phyloP scores from a whole-genome alignment of 2,113 vertebrate genomes.

The Saccopteryx leptura region DNA sequence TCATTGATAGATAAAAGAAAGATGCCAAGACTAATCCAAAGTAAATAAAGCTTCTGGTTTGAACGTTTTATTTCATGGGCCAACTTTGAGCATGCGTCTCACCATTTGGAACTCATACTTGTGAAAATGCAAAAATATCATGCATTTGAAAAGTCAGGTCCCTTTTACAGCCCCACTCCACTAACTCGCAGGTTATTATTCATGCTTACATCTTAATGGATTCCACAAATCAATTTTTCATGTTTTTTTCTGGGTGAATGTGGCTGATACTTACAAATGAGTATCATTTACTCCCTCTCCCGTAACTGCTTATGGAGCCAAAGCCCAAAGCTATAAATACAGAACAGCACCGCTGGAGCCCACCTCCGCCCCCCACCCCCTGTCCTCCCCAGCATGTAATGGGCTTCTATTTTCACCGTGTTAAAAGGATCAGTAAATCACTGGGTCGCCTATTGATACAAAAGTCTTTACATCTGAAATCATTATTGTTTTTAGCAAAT shows the following conservation, averaged over 20 bases:
- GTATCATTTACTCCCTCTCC: slow-evolving; percentile 61
- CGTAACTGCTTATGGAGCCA: slow-evolving; percentile 20
- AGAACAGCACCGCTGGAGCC: background rate
- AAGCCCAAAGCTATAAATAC: slow-evolving; percentile 74
- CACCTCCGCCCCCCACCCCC: background rate
- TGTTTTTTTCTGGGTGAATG: slow-evolving; percentile 72
- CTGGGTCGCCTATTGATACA: slow-evolving; percentile 72
- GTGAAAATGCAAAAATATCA: slow-evolving; percentile 71
- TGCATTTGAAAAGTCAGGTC: slow-evolving; percentile 68
- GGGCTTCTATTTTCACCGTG: slow-evolving; percentile 69
- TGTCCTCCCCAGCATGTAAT: slow-evolving; percentile 54
- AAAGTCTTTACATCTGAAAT: slow-evolving; percentile 84
- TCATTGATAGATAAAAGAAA: slow-evolving; percentile 55
- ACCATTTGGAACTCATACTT: slow-evolving; percentile 64
- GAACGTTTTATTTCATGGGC: slow-evolving; percentile 59
- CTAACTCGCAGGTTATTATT: slow-evolving; percentile 67
- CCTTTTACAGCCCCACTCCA: slow-evolving; percentile 59
- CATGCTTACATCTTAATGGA: slow-evolving; percentile 74
- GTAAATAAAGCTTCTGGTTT: slow-evolving; percentile 54
- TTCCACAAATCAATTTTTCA: slow-evolving; percentile 75
- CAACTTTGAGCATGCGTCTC: slow-evolving; percentile 33
- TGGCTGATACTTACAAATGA: slow-evolving; percentile 78
- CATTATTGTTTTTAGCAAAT: slow-evolving; percentile 80
- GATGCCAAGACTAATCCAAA: slow-evolving; percentile 43
- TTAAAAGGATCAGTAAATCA: slow-evolving; percentile 84